Base-by-base conservation (phyloP, 2,113 vertebrate species). In the Micromys minutus region DNA sequence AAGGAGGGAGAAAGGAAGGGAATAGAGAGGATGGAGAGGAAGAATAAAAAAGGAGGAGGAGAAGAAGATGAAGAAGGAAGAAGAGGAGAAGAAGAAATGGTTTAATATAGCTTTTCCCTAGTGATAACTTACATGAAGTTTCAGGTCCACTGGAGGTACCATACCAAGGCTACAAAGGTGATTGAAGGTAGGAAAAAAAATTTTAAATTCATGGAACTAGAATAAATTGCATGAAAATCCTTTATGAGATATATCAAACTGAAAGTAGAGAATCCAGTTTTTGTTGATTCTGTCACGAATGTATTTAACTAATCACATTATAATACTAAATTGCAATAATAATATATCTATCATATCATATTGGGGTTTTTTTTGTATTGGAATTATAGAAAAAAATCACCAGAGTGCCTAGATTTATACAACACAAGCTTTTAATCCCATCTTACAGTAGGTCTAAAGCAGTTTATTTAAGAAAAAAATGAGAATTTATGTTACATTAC, bases 401-500 rank as follows among this genome's bases (percentile, higher is more conserved):
- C 57, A 72, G 65, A 92, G 86, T 81, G 45, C 11, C 52, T 85
- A 42, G 39, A 9, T 90, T 96, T 90, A 65, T 36, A 87, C 15
- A 79, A 89, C 11, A 92, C 16, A 92, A 59, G 39, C 47, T 21
- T 93, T 85, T 52, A 86, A 34, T 34, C 47, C 17, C 4, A 50
- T 1, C 39, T 90, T 65, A 87, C 10, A 31, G 34, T 63, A 89
- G 57, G 19, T 90, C 50, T 86, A 90, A 96, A 55, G n/a, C 39
- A 86, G 15, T 7, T 96, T 72, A 93, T 91, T 96, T 65, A 50
- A 71, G 3, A 71, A 24, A 77, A 84, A 84, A 83, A n/a, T 80
- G 45, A 93, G 24, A 94, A 95, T 94, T 95, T 87, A 85, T 1
- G 34, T 77, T 75, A 50, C 52, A 92, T 88, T 90, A 61, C 8